Base-by-base conservation (phyloP, 2,888 invertebrate genomes). In the Balanococcus diminutus region DNA sequence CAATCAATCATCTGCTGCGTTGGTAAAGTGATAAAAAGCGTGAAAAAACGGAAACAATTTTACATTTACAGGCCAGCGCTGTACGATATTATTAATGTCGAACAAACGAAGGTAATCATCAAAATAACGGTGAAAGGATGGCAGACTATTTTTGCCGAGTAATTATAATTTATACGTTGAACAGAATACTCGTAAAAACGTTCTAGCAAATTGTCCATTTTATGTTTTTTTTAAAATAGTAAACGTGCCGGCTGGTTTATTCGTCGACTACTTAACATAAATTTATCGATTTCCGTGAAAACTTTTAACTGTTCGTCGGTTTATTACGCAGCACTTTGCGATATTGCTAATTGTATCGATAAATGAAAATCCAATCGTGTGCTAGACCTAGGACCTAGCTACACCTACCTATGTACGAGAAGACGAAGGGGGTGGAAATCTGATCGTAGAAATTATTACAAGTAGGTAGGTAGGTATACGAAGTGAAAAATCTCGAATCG, bases 271-370 rank as follows among this genome's bases (percentile, higher is more conserved):
- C 36, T 82, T 22, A 46, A 83, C 83, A 61, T 79, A 46, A 75
- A 85, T 85, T 79, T 85, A 85, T 85, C n/a, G 75, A 75, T 75
- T 85, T 85, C 85, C 72, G 46, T 79, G 85, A 85, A 85, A 75
- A 42, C 39, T 42, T 84, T 67, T 61, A 56, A 61, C 61, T 39
- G 61, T 36, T 84, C 0, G 9, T 19, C 22, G 19, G 28, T 85
- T 79, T 75, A 79, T 75, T 79, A 85, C 85, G 51, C n/a, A 42
- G 46, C 42, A 28, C 42, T 46, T 46, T 28, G 39, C n/a, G n/a
- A n/a, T n/a, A n/a, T n/a, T n/a, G n/a, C 42, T 85, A 51, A 31
- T 42, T 85, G 46, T 19, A 36, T 32, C 72, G 42, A 67, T 56
- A 56, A 28, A 46, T 32, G n/a, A 83, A 31, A 83, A 83, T 56